phyloP scores from a whole-genome alignment of 2,797 vertebrate species.

The Micromesistius poutassou region DNA sequence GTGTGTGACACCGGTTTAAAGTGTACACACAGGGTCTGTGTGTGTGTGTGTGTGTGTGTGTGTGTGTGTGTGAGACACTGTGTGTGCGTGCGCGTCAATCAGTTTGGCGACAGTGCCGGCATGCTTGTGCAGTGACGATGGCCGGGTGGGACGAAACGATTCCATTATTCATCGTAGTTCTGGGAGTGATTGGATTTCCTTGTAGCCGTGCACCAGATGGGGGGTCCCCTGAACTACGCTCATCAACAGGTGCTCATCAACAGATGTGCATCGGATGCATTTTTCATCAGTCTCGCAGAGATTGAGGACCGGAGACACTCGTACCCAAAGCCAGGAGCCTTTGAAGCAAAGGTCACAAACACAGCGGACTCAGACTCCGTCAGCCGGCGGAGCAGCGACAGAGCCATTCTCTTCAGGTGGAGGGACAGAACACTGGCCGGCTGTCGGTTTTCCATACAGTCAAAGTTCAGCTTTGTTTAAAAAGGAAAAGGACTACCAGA shows the following conservation, averaged over 20 bases:
- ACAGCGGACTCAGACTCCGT: not conserved
- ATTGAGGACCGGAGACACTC: slow-evolving; percentile 63
- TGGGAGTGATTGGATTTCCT: slow-evolving; percentile 55
- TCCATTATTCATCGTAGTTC: slow-evolving; percentile 36
- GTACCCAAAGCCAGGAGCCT: slow-evolving; percentile 42
- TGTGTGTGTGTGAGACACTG: not conserved
- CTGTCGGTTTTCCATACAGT: not conserved
- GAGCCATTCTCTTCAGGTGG: not conserved
- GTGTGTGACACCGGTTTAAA: too few relatives aligned
- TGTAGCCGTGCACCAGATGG: slow-evolving; percentile 54
- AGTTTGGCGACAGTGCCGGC: not conserved
- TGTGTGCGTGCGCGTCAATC: not conserved
- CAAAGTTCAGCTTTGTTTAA: not conserved
- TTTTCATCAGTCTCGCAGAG: slow-evolving; percentile 49
- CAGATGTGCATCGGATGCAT: slow-evolving; percentile 53
- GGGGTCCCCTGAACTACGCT: slow-evolving; percentile 49
- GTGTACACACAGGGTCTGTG: not conserved
- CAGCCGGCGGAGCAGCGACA: not conserved
- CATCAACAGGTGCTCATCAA: slow-evolving; percentile 64
- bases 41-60: too few relatives aligned
- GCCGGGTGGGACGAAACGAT: not conserved
- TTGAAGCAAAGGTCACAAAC: slow-evolving; percentile 57
- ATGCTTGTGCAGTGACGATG: not conserved
- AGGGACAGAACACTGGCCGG: not conserved
- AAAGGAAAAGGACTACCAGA: not conserved